Base-by-base conservation (phyloP, 2,113 vertebrate species). In the Poicephalus gulielmi region DNA sequence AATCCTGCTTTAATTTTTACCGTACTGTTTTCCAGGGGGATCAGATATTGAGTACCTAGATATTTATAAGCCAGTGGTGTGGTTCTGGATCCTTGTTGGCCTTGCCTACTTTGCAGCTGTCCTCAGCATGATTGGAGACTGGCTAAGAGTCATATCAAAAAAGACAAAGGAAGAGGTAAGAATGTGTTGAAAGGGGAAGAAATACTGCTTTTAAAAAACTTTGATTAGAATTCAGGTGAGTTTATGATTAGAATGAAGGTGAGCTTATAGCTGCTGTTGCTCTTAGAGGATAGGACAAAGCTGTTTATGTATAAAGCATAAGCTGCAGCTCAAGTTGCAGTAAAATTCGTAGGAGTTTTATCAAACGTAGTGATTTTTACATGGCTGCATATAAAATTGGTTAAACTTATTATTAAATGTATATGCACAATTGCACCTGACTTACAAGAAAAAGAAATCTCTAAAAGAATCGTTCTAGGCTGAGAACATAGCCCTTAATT, bases 1-100 rank as follows among this genome's bases (percentile, higher is more conserved):
- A 80, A 69, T 7, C 49, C 13, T 81, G 70, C 35, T 73, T 82
- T 47, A 74, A 76, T 90, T 77, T 80, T 55, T 41, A 23, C 14
- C 68, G 13, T 67, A 8, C 47, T 96, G 31, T 92, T 92, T 94
- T 94, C 37, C 96, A 99, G 99, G 98, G 31, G 99, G 98, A 18
- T 98, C 98, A 9, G 99, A 99, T 90, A 98, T 98, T 92, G 99
- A 99, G 35, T 99, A 99, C 50, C 98, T 99, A 70, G 98, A 99
- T 97, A 99, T 99, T 95, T 99, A 99, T 90, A 99, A 99, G 89
- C 99, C 99, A 0, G 98, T 99, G 39, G 99, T 99, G 69, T 99
- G 99, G 99, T 99, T 99, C 90, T 99, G 99, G 99, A 99, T 99
- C 97, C 98, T 99, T n/a, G 99, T 99, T 37, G 99, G 99, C 3